These are phyloP conservation scores for Gracilinanus agilis DNA, from an alignment of 2,113 vertebrate species.

Conservation along the genomic window DNA sequence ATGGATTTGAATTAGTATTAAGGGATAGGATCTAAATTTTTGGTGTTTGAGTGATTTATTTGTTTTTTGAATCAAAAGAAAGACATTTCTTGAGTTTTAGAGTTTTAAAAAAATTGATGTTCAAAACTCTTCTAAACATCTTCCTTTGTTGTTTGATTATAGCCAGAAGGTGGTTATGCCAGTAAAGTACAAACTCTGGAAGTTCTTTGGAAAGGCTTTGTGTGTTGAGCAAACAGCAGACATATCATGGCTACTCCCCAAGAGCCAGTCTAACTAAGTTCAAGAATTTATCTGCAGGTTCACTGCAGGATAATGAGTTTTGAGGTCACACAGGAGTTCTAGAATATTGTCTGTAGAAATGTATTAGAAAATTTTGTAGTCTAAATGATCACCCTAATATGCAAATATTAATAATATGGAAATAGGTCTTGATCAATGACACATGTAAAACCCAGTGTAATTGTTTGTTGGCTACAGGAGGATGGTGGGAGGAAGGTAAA, in stretches of 20 bases:
- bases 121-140: background rate
- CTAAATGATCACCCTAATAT: too few relatives aligned
- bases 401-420: too few relatives aligned
- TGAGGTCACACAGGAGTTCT: background rate
- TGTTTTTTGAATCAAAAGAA: background rate
- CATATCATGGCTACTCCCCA: background rate
- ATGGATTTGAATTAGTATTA: background rate
- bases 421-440: too few relatives aligned
- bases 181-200: background rate
- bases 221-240: background rate
- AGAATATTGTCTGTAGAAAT: background rate
- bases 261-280: background rate
- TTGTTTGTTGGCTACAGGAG: too few relatives aligned
- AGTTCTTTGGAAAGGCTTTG: background rate
- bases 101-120: background rate
- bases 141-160: background rate
- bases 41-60: background rate
- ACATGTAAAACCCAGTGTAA: too few relatives aligned
- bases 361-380: too few relatives aligned
- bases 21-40: conserved; percentile 42
- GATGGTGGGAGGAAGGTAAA: too few relatives aligned
- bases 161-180: background rate
- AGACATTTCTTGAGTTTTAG: background rate
- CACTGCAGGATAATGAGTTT: background rate
- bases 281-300: background rate